Base-by-base conservation (phyloP, 1,140 invertebrate genomes). In the Drosophila lacteicornis region DNA sequence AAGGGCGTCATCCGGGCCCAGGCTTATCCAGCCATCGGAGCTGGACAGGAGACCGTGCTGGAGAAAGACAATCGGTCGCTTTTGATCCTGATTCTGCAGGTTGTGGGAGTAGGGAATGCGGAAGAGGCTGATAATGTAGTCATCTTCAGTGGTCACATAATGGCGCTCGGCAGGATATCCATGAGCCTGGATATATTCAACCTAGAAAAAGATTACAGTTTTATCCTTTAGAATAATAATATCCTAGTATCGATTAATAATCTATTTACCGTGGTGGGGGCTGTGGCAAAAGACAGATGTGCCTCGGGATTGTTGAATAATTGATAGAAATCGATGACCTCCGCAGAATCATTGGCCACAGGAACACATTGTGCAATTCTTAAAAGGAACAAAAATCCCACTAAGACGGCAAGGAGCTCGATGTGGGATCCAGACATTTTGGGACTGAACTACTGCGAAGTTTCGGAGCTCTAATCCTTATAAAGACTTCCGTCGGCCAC, bases 1-100 rank as follows among this genome's bases (percentile, higher is more conserved):
- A 36, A 93, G 66, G 22, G 78, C 92, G 55, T 78, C 66, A 53
- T 79, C 91, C 74, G 65, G 93, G 22, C 94, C 93, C 65, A 94
- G 91, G 15, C 94, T 79, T 9, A 95, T 91, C 91, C 93, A 96
- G 74, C 94, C 93, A 6, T 93, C 93, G 6, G 94, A 93, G 13
- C 94, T 94, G n/a, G 92, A 93, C 13, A 95, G 82, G 0, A 96
- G 91, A 2, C 95, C 95, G 75, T 96, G 95, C 79, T 96, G 94
- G 2, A 96, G 88, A 43, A 95, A 94, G 3, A 95, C 94, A 3
- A 94, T 91, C 5, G 91, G 76, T n/a, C 47, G 63, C 33, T 76
- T 58, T 38, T 70, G 36, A 6, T 77, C 3, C 49, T 77, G 49
- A 33, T 77, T 77, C 17, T 61, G 7, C 0, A 77, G 49, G 46